Conservation (phyloP, 2,888 invertebrate genomes). For the Meta bourneti region DNA sequence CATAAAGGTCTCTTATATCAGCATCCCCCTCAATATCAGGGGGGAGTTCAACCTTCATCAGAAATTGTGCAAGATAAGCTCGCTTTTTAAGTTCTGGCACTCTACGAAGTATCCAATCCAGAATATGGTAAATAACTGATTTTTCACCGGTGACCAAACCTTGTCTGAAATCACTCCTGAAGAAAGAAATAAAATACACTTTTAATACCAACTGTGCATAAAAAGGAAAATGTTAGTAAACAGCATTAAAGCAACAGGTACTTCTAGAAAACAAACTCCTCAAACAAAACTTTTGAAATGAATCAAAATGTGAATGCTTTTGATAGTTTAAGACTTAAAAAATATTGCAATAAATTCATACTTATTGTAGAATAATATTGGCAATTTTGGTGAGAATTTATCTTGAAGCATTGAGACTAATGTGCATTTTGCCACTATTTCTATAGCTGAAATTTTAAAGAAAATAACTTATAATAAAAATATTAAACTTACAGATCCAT, state of each 20-base stretch:
- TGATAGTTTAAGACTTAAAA: too few relatives aligned
- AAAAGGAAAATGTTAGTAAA: background rate
- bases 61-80: constrained; percentile 88
- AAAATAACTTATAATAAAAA: background rate
- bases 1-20: constrained; percentile 86
- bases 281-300: too few relatives aligned
- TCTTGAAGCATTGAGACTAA: too few relatives aligned
- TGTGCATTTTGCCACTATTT: too few relatives aligned
- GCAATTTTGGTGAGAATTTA: too few relatives aligned
- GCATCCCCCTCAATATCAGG: constrained; percentile 88
- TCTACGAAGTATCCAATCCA: constrained; percentile 90
- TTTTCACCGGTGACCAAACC: constrained; percentile 88
- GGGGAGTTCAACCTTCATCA: constrained; percentile 87
- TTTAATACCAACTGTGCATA: background rate
- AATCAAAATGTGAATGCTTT: too few relatives aligned
- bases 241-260: too few relatives aligned
- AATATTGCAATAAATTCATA: too few relatives aligned
- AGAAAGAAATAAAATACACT: constrained; percentile 28
- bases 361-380: too few relatives aligned
- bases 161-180: constrained; percentile 84
- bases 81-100: constrained; percentile 89
- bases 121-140: constrained; percentile 87
- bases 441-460: too few relatives aligned
- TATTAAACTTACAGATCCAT: constrained; percentile 81
- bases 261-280: too few relatives aligned